Evolutionary conservation across 2,888 invertebrate genomes (phyloP), one percentile per base, ranked within the genome.

Genomic region (Leptothorax acervorum): DNA sequence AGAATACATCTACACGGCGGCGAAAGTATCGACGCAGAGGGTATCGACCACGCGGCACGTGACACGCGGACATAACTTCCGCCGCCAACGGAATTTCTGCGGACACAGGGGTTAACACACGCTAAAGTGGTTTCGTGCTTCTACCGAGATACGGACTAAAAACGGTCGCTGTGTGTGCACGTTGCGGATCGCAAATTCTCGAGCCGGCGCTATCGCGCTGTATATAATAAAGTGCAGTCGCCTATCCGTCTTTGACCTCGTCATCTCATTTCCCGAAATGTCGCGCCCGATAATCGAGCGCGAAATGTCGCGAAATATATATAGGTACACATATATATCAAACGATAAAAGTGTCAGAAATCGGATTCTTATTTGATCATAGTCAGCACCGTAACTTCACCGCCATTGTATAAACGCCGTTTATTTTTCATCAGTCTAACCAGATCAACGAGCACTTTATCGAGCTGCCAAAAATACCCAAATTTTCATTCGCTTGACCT

Each of bases 51-150:
- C 45, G 12, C n/a, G 45, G 15, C 23, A 23, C n/a, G 23, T 60
- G 70, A 79, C 57, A 68, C 39, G 12, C 48, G 42, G 74, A 82
- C 63, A 74, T 8, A 45, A 82, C 42, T 53, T 82, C 15, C 53
- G 35, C 74, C 53, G 31, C 31, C 55, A 62, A 62, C 12, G 85
- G 48, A 66, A 66, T 66, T 66, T 66, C 48, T 53, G 63, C 82
- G 70, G 75, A 82, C 84, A 39, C 84, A 75, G 86, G 85, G 90
- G 90, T 91, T 87, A 90, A 91, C 81, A 89, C 70, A 90, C 90
- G 88, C 86, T 89, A 87, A 89, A 89, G 89, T 88, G 88, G 87
- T 88, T 84, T 88, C 88, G 87, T 90, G 90, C 87, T 84, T 86
- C 78, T 68, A 78, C 28, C 66, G 57, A 75, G 63, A 75, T 76